phyloP scores from a whole-genome alignment of 2,113 vertebrate genomes.

The Pelmatolapia mariae region DNA sequence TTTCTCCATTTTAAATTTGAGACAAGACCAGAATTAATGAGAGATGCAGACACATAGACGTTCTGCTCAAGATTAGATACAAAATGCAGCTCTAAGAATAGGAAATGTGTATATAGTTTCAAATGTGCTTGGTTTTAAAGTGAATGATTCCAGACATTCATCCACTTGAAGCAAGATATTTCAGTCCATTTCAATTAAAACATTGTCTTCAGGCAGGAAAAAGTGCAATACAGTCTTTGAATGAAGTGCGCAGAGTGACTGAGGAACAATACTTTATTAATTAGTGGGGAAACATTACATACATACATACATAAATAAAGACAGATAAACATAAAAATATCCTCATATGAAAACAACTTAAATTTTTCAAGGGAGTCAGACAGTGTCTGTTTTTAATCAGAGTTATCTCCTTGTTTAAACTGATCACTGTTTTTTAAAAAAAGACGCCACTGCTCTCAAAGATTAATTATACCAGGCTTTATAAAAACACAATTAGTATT shows the following conservation, averaged over 20 bases:
- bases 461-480: background rate
- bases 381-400: background rate
- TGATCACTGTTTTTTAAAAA: background rate
- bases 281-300: background rate
- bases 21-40: background rate
- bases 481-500: background rate
- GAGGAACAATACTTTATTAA: constrained; percentile 5
- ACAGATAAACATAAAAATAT: constrained; percentile 3
- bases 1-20: background rate
- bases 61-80: background rate
- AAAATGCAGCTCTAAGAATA: background rate
- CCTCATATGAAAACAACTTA: background rate
- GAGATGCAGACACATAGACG: fast-evolving
- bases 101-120: background rate
- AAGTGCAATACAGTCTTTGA: background rate
- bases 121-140: background rate
- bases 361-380: background rate
- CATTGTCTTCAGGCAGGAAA: background rate
- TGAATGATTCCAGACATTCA: background rate
- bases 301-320: constrained; percentile 5
- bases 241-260: background rate
- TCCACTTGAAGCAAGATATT: background rate
- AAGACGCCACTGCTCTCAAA: background rate
- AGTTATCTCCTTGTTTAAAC: background rate
- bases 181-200: background rate